Percentiles rank a stretch among this genome's conserved stretches.
phyloP scores from a whole-genome alignment of 2,888 invertebrate species.

The Polietes domitor region DNA sequence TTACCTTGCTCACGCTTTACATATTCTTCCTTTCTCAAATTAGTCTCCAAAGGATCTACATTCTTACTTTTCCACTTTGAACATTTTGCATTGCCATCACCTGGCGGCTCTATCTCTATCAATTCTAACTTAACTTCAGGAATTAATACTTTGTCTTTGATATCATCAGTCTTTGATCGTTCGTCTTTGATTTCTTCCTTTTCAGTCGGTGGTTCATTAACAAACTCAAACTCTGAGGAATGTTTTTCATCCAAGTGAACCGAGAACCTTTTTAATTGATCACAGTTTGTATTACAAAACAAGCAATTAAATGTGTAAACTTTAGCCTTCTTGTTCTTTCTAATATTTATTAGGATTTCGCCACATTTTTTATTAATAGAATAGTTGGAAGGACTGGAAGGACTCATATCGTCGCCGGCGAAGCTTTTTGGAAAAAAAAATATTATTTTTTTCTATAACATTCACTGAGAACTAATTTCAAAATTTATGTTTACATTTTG shows the following conservation, averaged over 20 bases:
- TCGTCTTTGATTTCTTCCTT: not conserved
- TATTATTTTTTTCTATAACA: too few relatives aligned
- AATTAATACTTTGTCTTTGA: conserved; percentile 8
- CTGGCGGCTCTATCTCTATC: not conserved
- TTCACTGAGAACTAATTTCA: too few relatives aligned
- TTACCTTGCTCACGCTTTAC: not conserved
- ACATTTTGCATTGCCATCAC: not conserved
- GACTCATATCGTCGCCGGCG: too few relatives aligned
- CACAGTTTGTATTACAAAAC: conserved; percentile 38
- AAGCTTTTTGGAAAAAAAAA: too few relatives aligned
- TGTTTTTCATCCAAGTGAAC: conserved; percentile 46
- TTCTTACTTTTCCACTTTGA: not conserved
- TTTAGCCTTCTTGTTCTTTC: conserved; percentile 39
- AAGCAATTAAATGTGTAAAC: conserved; percentile 32
- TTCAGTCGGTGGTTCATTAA: not conserved
- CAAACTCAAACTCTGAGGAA: not conserved
- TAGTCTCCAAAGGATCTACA: conserved; percentile 24
- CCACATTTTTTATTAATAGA: conserved; percentile 33
- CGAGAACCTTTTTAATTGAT: conserved; percentile 50
- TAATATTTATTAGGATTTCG: conserved; percentile 35
- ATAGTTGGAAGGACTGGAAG: too few relatives aligned
- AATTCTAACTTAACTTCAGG: conserved; percentile 17
- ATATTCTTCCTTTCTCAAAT: not conserved
- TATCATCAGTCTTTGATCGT: not conserved
- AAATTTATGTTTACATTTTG: too few relatives aligned